Conservation (phyloP, 2,888 invertebrate species). For the Cephus sareptanus region DNA sequence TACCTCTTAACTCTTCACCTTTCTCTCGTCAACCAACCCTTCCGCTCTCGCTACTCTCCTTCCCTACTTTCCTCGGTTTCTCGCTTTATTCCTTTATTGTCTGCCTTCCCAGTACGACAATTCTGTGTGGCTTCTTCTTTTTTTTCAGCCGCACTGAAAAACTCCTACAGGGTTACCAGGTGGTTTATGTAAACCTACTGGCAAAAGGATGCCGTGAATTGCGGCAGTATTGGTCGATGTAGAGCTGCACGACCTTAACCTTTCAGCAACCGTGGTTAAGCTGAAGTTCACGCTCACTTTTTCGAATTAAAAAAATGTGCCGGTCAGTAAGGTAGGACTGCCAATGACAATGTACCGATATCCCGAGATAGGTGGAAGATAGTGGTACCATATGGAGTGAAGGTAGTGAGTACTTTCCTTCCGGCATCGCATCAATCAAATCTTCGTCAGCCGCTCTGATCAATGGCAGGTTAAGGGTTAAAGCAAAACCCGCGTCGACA, state of each 20-base stretch:
- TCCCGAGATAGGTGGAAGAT: too few relatives aligned
- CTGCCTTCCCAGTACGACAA: neutral
- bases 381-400: too few relatives aligned
- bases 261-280: too few relatives aligned
- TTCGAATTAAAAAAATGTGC: too few relatives aligned
- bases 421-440: too few relatives aligned
- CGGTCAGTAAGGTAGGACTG: too few relatives aligned
- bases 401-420: too few relatives aligned
- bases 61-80: neutral
- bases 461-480: too few relatives aligned
- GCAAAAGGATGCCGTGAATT: neutral
- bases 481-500: too few relatives aligned
- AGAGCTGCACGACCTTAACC: neutral
- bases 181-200: neutral
- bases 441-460: too few relatives aligned
- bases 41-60: slow-evolving; percentile 8
- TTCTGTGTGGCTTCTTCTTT: neutral
- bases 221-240: neutral
- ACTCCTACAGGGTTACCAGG: neutral
- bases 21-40: slow-evolving; percentile 13
- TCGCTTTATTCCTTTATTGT: neutral
- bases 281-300: too few relatives aligned
- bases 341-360: too few relatives aligned
- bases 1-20: slow-evolving; percentile 21
- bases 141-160: neutral